Evolutionary conservation across 2,797 vertebrate species (phyloP).

Genomic region (Forpus xanthops): DNA sequence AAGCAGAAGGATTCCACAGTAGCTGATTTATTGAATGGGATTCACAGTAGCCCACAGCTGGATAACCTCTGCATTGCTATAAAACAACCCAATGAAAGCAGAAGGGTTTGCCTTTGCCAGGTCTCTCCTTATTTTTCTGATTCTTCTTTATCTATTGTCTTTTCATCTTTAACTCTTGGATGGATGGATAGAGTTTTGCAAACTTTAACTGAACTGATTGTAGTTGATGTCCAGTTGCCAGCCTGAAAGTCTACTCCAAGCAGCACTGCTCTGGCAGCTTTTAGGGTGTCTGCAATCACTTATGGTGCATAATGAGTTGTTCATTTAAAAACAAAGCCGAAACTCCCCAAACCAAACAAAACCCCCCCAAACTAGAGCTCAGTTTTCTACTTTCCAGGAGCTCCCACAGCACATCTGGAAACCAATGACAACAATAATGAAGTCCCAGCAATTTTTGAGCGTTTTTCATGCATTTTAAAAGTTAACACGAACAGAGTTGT

Average conservation of each 20-base stretch:
- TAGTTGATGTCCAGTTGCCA: not conserved
- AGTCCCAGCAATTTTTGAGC: not conserved
- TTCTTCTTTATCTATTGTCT: too few species aligned
- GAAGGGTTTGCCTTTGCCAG: not conserved
- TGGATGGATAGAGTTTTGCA: not conserved
- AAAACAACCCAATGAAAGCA: not conserved
- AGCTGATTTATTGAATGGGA: not conserved
- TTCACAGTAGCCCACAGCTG: not conserved
- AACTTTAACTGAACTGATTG: not conserved
- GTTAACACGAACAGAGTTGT: rapidly evolving
- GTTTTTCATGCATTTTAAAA: not conserved
- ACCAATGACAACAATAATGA: not conserved
- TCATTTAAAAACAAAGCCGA: not conserved
- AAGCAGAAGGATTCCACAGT: not conserved
- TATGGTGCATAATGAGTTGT: too few species aligned
- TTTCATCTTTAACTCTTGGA: not conserved
- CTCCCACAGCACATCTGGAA: not conserved
- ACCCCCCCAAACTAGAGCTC: not conserved
- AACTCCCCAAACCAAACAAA: not conserved
- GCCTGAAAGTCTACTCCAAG: not conserved
- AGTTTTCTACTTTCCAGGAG: not conserved
- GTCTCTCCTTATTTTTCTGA: not conserved
- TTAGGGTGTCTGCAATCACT: not conserved
- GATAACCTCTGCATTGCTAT: not conserved
- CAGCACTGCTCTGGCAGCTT: not conserved